Evolutionary conservation across 2,888 invertebrate species (phyloP), one percentile per base, ranked within the genome.

Genomic region (Hoplodrina ambigua): DNA sequence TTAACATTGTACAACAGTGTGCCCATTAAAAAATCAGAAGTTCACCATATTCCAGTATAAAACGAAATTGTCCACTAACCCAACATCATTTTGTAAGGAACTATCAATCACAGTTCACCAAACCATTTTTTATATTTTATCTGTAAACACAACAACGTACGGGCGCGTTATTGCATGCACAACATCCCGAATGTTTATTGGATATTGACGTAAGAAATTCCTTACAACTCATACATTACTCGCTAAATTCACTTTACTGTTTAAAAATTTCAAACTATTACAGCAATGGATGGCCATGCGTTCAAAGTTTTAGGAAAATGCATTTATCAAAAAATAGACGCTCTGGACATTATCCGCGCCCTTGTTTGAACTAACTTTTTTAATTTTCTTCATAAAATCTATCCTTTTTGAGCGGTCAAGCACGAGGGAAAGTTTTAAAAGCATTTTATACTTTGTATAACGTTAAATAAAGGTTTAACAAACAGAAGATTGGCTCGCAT

Each of bases 321-420:
- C 70, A 75, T 75, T 68, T 72, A 58, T 72, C 56, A 71, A 75
- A 72, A 46, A 46, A 75, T 69, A 73, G 64, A 77, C 73, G 79
- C 76, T 78, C 71, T 78, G 82, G 83, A 85, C 81, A 85, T 86
- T 85, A 86, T 79, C 77, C 64, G 46, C 82, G 61, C 79, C 90
- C 88, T 87, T 91, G 89, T 91, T 91, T 91, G 89, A 85, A 85
- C 87, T 83, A 91, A 92, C 87, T 92, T 91, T 92, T 92, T 92
- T 91, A 91, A 92, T 92, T 90, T 92, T 90, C 90, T 89, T 89
- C 83, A 81, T 86, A 85, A 91, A 88, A 88, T 86, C 85, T 87
- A 87, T 89, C 85, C 86, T 85, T 87, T 85, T 85, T 84, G 87
- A 85, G 85, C 87, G 89, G 90, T 91, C 89, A 90, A 90, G 88